Evolutionary conservation across 2,888 invertebrate genomes (phyloP).

Genomic region (Drosophila conformis): DNA sequence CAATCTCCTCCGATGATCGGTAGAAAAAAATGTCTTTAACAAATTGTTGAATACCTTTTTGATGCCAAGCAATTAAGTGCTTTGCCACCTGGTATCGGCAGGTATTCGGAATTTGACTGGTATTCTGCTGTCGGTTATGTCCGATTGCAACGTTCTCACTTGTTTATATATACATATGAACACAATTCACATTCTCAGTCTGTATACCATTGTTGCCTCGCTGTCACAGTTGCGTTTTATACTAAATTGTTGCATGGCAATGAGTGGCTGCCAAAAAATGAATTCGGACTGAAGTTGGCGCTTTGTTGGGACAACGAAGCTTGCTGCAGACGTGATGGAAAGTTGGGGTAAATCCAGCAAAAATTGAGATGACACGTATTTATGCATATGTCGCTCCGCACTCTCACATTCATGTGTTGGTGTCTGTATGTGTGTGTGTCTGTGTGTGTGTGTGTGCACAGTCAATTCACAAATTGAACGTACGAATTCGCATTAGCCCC

Average conservation of each 20-base stretch:
- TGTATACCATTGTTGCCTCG: conserved; percentile 51
- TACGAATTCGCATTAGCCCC: conserved; percentile 76
- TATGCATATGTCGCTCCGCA: conserved; percentile 69
- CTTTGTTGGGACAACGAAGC: not conserved
- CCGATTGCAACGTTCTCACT: not conserved
- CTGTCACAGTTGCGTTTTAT: conserved; percentile 50
- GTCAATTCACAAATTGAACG: conserved; percentile 79
- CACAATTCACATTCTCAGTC: conserved; percentile 13
- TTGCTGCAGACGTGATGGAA: not conserved
- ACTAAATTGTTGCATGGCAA: conserved; percentile 60
- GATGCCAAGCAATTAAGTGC: not conserved
- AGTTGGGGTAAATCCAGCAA: conserved; percentile 25
- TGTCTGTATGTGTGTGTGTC: conserved; percentile 26
- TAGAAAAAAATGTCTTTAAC: not conserved
- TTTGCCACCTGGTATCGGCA: not conserved
- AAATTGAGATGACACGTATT: conserved; percentile 76
- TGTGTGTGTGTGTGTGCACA: conserved; percentile 43
- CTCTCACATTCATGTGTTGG: conserved; percentile 2
- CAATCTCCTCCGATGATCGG: not conserved
- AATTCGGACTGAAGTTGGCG: conserved; percentile 33
- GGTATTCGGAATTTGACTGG: not conserved
- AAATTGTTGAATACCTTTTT: not conserved
- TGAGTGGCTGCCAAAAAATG: conserved; percentile 60
- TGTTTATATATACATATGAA: conserved; percentile 7
- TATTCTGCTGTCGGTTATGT: not conserved